A percentile compares a stretch with the other conserved stretches of the same genome.
Conservation (phyloP, 23 tunicate genomes). For the Halocynthia aurantium region DNA sequence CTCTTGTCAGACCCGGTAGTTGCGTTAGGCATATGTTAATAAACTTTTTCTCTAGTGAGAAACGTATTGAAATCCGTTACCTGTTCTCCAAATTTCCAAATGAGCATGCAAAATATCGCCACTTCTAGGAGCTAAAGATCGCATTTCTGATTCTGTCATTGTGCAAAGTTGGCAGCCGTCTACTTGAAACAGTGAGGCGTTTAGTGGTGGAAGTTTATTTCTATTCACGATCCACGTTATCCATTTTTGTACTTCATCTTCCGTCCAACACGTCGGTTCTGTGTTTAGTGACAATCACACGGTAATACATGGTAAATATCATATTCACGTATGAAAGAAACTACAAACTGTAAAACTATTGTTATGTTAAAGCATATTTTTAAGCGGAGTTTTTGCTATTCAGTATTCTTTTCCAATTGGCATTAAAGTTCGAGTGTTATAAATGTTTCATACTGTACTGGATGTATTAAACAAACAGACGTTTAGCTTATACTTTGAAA, state of each 20-base stretch:
- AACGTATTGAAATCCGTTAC: slow-evolving; percentile 16
- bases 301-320: too few species aligned
- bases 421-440: too few species aligned
- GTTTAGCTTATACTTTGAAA: too few species aligned
- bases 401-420: too few species aligned
- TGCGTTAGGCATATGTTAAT: too few species aligned
- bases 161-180: slow-evolving; percentile 49
- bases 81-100: slow-evolving; percentile 81
- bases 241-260: slow-evolving; percentile 77
- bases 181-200: slow-evolving; percentile 35
- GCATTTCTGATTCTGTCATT: slow-evolving; percentile 62
- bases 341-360: too few species aligned
- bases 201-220: slow-evolving; percentile 50
- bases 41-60: neutral
- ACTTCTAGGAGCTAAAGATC: slow-evolving; percentile 62
- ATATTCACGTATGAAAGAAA: too few species aligned
- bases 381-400: too few species aligned
- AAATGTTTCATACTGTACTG: too few species aligned
- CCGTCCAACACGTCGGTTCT: slow-evolving; percentile 72
- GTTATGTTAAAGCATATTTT: too few species aligned
- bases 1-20: too few species aligned
- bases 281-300: neutral
- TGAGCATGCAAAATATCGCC: slow-evolving; percentile 88
- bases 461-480: too few species aligned
- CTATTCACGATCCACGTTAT: slow-evolving; percentile 72